Evolutionary conservation across 2,113 vertebrate genomes (phyloP).

Genomic region (Petroica traversi): DNA sequence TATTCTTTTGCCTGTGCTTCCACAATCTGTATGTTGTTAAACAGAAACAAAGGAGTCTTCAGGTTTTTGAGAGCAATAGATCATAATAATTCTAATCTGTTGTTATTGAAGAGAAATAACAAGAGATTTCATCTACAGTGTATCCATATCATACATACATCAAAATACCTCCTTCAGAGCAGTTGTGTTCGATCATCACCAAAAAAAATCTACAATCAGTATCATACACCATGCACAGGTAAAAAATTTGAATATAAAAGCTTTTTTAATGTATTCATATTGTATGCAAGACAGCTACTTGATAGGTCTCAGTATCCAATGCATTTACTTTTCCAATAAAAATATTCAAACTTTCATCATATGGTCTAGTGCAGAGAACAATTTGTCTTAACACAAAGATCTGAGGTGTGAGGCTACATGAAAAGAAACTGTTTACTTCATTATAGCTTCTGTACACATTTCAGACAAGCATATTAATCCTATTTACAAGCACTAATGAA

Average conservation of each 20-base stretch:
- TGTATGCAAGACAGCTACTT: not conserved
- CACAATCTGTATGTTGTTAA: not conserved
- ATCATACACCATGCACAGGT: not conserved
- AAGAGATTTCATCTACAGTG: slow-evolving; percentile 26
- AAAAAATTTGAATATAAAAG: not conserved
- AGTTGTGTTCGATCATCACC: slow-evolving; percentile 47
- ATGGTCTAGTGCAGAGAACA: not conserved
- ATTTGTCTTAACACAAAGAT: not conserved
- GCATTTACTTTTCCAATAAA: not conserved
- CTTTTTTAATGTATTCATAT: not conserved
- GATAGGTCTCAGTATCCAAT: not conserved
- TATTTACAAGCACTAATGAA: not conserved
- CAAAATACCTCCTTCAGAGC: slow-evolving; percentile 42
- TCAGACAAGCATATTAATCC: not conserved
- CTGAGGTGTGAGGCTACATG: not conserved
- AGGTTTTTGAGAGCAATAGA: not conserved
- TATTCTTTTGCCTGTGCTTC: not conserved
- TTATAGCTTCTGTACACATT: not conserved
- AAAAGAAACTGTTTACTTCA: not conserved
- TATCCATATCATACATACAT: slow-evolving; percentile 56
- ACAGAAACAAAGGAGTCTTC: not conserved
- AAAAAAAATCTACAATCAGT: slow-evolving; percentile 55
- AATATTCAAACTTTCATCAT: not conserved
- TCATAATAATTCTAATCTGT: not conserved
- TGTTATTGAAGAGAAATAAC: not conserved